Evolutionary conservation across 2,113 vertebrate species (phyloP).

Genomic region (rabbit (Oryctolagus cuniculus)): DNA sequence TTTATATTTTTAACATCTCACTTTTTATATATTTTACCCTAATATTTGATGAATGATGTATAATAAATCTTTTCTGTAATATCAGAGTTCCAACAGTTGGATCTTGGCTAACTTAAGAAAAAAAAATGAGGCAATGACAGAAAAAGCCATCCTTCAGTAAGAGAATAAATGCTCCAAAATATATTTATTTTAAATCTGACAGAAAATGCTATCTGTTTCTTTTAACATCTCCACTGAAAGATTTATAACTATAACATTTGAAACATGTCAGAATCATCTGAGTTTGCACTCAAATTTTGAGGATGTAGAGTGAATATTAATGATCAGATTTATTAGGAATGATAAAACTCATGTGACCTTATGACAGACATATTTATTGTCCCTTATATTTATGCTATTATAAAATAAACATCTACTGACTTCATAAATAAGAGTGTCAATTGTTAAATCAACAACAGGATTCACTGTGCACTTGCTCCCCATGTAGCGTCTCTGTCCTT

Average conservation of each 20-base stretch:
- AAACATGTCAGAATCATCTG: slow-evolving; percentile 62
- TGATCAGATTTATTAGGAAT: background rate
- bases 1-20: background rate
- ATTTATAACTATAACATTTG: slow-evolving; percentile 26
- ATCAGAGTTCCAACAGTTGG: slow-evolving; percentile 10
- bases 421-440: too few species aligned
- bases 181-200: background rate
- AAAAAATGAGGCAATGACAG: background rate
- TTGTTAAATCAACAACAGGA: too few species aligned
- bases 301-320: background rate
- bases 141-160: slow-evolving; percentile 22
- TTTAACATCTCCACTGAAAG: slow-evolving; percentile 63
- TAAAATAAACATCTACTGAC: too few species aligned
- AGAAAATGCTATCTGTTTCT: slow-evolving; percentile 8
- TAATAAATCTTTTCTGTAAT: background rate
- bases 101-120: background rate
- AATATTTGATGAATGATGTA: background rate
- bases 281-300: background rate
- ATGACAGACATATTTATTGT: slow-evolving; percentile 11
- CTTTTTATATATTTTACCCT: background rate
- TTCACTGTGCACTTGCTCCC: too few species aligned
- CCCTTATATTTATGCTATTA: background rate
- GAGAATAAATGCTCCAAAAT: slow-evolving; percentile 13
- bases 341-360: background rate
- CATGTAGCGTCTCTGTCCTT: too few species aligned